Base-by-base conservation (phyloP, 2,888 invertebrate species). In the Argyresthia albistria region DNA sequence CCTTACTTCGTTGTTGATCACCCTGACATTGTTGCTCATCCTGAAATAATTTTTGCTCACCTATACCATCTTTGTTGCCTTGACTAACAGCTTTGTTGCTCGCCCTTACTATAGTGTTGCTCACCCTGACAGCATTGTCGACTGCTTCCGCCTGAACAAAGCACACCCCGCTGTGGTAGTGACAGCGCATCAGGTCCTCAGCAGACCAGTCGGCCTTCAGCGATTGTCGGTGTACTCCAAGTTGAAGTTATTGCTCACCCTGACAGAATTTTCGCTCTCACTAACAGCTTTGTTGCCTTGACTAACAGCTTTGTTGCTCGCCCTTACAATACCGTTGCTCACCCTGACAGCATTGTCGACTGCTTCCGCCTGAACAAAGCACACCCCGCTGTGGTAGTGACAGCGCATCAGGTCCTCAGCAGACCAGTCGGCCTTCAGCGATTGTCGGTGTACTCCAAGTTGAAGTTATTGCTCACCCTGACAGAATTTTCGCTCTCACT, bases 301-400 rank as follows among this genome's bases (percentile, higher is more conserved):
- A n/a, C n/a, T n/a, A n/a, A n/a, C n/a, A n/a, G n/a, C n/a, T 4
- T 25, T 25, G 25, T 25, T 25, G 25, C 25, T 25, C 25, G 6
- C 25, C 25, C 25, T 25, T 4, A 25, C 25, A 25, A 6, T 6
- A 25, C 2, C 6, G 25, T 25, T 25, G 25, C 25, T 4, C 25
- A 25, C 25, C 25, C 25, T 25, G 6, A 25, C 25, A 25, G 25
- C 25, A 25, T 25, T 25, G 25, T 25, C 73, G 54, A 76, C 59
- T 43, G 88, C 76, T 55, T 87, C 84, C n/a, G 89, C 77, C 50
- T 80, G 74, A 8, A 84, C 80, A 42, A 70, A n/a, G n/a, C n/a
- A n/a, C n/a, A n/a, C n/a, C n/a, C n/a, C n/a, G n/a, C n/a, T n/a
- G n/a, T n/a, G n/a, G 55, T 88, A 89, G 57, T 88, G 88, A 39